Conservation (phyloP, 1,140 invertebrate species). For the Leptonema lineaticorne region DNA sequence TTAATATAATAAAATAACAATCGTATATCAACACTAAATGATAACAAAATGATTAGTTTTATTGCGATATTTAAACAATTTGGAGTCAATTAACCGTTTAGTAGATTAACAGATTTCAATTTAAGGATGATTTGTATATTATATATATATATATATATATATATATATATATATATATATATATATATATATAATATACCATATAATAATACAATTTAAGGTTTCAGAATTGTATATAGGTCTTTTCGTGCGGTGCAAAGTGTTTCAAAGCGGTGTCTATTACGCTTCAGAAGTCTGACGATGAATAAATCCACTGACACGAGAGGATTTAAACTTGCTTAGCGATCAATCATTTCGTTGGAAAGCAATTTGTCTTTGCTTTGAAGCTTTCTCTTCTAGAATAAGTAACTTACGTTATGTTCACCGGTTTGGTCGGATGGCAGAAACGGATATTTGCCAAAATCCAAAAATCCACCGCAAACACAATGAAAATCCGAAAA, state of each 20-base stretch:
- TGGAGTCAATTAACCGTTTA: too few species aligned
- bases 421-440: too few species aligned
- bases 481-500: not conserved
- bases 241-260: not conserved
- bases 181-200: too few species aligned
- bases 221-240: not conserved
- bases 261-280: conserved; percentile 17
- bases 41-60: too few species aligned
- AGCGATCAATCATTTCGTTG: conserved; percentile 40
- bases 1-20: too few species aligned
- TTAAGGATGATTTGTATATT: too few species aligned
- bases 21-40: too few species aligned
- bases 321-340: conserved; percentile 35
- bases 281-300: conserved; percentile 17
- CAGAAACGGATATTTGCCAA: conserved; percentile 7
- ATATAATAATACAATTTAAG: too few species aligned
- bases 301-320: conserved; percentile 28
- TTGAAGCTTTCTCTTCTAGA: conserved; percentile 23
- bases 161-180: too few species aligned
- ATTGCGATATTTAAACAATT: too few species aligned
- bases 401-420: conserved; percentile 20
- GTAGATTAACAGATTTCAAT: too few species aligned
- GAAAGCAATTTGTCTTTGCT: conserved; percentile 42
- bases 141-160: too few species aligned
- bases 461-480: conserved; percentile 10